These are phyloP conservation scores for Oophaga sylvatica DNA, from an alignment of 2,797 vertebrate genomes.

Conservation along the genomic window DNA sequence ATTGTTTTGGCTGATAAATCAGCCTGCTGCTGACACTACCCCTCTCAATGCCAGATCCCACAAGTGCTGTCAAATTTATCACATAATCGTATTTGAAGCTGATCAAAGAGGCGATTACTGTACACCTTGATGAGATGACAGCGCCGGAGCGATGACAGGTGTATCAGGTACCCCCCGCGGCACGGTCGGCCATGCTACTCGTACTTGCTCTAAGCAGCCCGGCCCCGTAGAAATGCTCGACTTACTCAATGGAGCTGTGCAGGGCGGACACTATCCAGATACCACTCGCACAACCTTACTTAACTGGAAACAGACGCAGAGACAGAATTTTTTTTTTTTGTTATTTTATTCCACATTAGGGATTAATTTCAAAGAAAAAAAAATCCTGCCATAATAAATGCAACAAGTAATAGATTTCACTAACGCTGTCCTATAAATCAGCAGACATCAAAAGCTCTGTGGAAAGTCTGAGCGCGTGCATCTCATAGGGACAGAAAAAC, in stretches of 20 bases:
- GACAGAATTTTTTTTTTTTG: neutral
- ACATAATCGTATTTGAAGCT: neutral
- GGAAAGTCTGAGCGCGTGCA: constrained; percentile 16
- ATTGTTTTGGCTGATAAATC: neutral
- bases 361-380: constrained; percentile 37
- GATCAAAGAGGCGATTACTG: neutral
- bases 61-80: neutral
- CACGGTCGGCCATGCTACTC: neutral
- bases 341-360: constrained; percentile 47
- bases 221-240: neutral
- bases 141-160: constrained; percentile 19
- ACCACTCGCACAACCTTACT: neutral
- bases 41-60: neutral
- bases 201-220: neutral
- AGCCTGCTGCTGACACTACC: neutral
- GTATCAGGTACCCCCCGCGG: neutral
- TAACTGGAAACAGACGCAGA: constrained; percentile 37
- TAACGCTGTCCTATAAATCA: constrained; percentile 38
- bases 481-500: neutral
- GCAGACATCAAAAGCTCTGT: constrained; percentile 27
- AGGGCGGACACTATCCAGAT: constrained; percentile 28
- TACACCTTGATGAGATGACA: neutral
- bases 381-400: constrained; percentile 37
- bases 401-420: constrained; percentile 41
- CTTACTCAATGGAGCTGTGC: neutral